phyloP scores from a whole-genome alignment of 2,797 vertebrate genomes.

The Neostethus bicornis region DNA sequence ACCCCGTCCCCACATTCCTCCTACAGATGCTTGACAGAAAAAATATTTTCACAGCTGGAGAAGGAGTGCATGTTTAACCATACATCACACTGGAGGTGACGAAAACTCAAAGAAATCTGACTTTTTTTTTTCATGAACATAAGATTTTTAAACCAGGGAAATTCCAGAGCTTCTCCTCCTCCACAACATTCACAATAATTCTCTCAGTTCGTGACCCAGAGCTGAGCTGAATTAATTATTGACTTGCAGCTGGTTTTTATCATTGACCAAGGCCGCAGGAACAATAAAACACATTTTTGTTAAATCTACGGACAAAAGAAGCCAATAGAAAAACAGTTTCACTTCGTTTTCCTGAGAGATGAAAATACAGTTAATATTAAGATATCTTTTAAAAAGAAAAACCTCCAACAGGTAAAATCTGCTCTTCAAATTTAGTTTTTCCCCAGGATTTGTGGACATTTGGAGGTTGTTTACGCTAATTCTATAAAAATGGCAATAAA shows the following conservation, averaged over 20 bases:
- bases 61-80: conserved; percentile 68
- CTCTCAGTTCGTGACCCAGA: conserved; percentile 15
- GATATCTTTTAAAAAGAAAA: no score
- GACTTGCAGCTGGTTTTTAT: conserved; percentile 26
- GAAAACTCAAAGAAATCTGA: conserved; percentile 53
- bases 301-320: no score
- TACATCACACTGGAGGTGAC: conserved; percentile 71
- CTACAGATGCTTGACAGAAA: conserved; percentile 85
- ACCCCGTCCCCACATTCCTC: conserved; percentile 78
- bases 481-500: no score
- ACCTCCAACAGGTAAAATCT: no score
- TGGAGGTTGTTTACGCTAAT: no score
- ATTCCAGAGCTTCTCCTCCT: conserved; percentile 12
- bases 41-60: conserved; percentile 88
- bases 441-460: no score
- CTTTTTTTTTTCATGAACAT: background rate
- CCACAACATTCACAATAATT: conserved; percentile 11
- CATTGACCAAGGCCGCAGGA: conserved; percentile 12
- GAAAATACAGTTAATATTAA: no score
- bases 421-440: no score
- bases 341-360: conserved; percentile 35
- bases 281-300: no score
- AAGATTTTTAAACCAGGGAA: conserved; percentile 17
- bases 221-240: conserved; percentile 27
- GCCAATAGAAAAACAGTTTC: conserved; percentile 30